Evolutionary conservation across 2,797 vertebrate genomes (phyloP).

Genomic region (Urocyon cinereoargenteus): DNA sequence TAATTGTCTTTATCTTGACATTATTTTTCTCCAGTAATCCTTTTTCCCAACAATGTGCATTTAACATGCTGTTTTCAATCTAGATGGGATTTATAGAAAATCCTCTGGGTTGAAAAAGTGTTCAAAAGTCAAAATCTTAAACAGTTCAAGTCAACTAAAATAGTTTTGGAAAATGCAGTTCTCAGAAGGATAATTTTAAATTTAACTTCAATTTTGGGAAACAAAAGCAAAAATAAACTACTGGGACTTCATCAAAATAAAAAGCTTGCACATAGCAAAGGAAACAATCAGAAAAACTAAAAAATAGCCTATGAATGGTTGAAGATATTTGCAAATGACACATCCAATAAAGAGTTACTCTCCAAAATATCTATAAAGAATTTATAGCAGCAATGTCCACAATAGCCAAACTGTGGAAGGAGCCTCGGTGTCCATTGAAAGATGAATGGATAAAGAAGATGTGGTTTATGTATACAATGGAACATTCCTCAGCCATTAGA

Average conservation of each 20-base stretch:
- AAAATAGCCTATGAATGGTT: neutral
- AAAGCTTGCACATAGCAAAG: neutral
- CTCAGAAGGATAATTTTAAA: neutral
- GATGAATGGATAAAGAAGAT: too few relatives aligned
- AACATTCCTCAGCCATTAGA: too few relatives aligned
- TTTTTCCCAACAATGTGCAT: neutral
- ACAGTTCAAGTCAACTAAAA: neutral
- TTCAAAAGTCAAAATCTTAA: neutral
- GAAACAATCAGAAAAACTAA: neutral
- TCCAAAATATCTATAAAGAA: neutral
- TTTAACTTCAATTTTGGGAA: neutral
- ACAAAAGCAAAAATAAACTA: neutral
- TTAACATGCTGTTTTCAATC: neutral
- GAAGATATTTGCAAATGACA: neutral
- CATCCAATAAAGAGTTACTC: neutral
- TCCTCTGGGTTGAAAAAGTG: neutral
- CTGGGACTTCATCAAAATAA: neutral
- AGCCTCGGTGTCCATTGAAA: too few relatives aligned
- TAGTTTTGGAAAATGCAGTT: conserved; percentile 16
- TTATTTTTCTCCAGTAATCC: neutral
- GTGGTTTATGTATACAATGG: too few relatives aligned
- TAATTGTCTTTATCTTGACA: neutral
- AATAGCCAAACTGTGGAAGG: too few relatives aligned
- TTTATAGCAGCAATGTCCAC: too few relatives aligned
- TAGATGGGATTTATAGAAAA: neutral